A percentile compares a stretch with the other conserved stretches of the same genome.
Evolutionary conservation across 1,140 invertebrate species (phyloP).

Genomic region (Aphaenogaster ashmeadi): DNA sequence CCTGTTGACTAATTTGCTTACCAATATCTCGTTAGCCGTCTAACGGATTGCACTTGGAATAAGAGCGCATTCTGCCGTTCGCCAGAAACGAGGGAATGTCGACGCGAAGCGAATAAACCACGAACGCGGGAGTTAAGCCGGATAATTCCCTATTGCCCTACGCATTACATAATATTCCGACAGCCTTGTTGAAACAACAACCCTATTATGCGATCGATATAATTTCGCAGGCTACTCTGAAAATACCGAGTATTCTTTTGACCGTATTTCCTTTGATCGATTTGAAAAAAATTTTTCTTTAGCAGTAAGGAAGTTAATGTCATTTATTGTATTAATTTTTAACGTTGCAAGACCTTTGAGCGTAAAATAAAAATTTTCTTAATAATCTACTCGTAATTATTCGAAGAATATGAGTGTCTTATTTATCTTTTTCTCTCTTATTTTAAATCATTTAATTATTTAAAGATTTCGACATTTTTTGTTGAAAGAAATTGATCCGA

Average conservation of each 20-base stretch:
- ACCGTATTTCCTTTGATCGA: neutral
- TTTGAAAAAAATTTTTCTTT: neutral
- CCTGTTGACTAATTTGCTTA: conserved; percentile 79
- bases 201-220: neutral
- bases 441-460: neutral
- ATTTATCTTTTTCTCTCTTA: neutral
- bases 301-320: neutral
- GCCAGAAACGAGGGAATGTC: conserved; percentile 2
- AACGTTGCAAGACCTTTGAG: neutral
- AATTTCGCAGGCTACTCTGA: neutral
- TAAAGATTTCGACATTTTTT: neutral
- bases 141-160: neutral
- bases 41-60: conserved; percentile 59
- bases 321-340: neutral
- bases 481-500: neutral
- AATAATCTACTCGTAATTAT: neutral
- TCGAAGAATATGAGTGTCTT: neutral
- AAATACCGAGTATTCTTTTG: neutral
- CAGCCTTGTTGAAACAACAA: neutral
- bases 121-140: neutral
- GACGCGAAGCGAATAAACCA: neutral
- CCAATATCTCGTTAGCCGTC: conserved; percentile 80
- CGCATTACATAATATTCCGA: conserved; percentile 22
- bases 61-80: neutral
- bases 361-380: neutral